phyloP scores from a whole-genome alignment of 2,113 vertebrate species.

The Lipophrys pholis region DNA sequence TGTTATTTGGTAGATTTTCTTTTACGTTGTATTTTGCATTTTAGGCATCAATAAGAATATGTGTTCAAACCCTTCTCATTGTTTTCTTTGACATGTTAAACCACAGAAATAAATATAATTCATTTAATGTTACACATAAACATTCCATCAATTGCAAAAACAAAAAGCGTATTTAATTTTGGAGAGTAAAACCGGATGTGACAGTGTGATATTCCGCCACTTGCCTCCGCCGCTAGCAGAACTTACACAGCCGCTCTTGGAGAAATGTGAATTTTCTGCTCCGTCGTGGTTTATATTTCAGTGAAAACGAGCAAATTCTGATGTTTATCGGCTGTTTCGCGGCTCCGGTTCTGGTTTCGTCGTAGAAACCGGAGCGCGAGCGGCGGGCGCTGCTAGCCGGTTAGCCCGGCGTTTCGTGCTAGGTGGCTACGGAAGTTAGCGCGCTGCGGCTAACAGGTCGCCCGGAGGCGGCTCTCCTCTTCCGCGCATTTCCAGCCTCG shows the following conservation, averaged over 20 bases:
- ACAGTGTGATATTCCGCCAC: fast-evolving
- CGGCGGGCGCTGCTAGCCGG: conserved; percentile 37
- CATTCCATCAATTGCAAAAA: too few relatives aligned
- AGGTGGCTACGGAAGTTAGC: conserved; percentile 75
- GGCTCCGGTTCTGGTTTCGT: neutral
- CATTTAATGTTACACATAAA: too few relatives aligned
- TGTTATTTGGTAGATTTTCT: too few relatives aligned
- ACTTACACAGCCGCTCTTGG: conserved; percentile 23
- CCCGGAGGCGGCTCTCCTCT: conserved; percentile 58
- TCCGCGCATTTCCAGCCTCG: conserved; percentile 67
- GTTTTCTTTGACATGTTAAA: too few relatives aligned
- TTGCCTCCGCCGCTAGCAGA: neutral
- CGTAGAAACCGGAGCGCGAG: neutral
- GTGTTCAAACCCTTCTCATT: too few relatives aligned
- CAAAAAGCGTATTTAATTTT: conserved; percentile 10
- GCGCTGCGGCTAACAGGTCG: conserved; percentile 48
- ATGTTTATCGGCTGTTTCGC: neutral
- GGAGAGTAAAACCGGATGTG: conserved; percentile 35
- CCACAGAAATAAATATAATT: too few relatives aligned
- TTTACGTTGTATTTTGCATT: too few relatives aligned
- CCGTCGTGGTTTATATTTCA: neutral
- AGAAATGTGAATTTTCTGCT: neutral
- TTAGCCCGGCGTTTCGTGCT: conserved; percentile 54
- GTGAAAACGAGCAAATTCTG: fast-evolving
- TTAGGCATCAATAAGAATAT: too few relatives aligned